Base-by-base conservation (phyloP, 2,113 vertebrate species). In the Gracilinanus agilis region DNA sequence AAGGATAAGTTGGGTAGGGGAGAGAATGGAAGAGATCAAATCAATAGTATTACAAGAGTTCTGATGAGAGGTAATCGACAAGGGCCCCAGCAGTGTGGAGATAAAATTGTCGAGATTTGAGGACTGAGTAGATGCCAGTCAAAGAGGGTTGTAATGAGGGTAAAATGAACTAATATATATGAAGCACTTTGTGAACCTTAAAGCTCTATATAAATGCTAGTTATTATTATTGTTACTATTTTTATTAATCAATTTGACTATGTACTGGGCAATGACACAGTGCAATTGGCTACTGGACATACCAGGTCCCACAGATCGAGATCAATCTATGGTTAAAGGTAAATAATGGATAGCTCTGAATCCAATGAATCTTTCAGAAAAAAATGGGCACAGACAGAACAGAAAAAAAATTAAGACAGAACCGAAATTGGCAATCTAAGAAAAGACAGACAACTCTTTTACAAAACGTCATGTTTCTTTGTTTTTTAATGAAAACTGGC, bases 251-350 rank as follows among this genome's bases (percentile, higher is more conserved):
- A 67, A 12, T 67, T 67, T 67, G 3, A 40, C 16, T 83, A 75
- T 75, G n/a, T 40, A 83, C 16, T n/a, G 21, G 67, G 16, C 67
- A 83, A 19, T 40, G n/a, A 21, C 67, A 83, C 23, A 83, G 40
- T 40, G 21, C 67, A 83, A 2, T n/a, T 40, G 67, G 0, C n/a
- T 75, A 34, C n/a, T 40, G n/a, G n/a, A 83, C 34, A 40, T 19
- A 40, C 40, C 40, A 40, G 2, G 6, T 3, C 16, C 24, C 21
- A 40, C 0, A 24, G 0, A 25, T 94, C 89, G 49, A 95, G 21
- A 88, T 89, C 34, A 93, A 92, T 44, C 90, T 88, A 91, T 53
- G 54, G 89, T 11, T 49, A 92, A 58, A 96, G 75, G 24, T 40
- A 90, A 94, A 53, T 44, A 55, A 54, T 25, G 54, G 92, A 88